Percentiles rank a stretch among this genome's conserved stretches.
phyloP scores from a whole-genome alignment of 2,888 invertebrate genomes.

The Lysandra coridon region DNA sequence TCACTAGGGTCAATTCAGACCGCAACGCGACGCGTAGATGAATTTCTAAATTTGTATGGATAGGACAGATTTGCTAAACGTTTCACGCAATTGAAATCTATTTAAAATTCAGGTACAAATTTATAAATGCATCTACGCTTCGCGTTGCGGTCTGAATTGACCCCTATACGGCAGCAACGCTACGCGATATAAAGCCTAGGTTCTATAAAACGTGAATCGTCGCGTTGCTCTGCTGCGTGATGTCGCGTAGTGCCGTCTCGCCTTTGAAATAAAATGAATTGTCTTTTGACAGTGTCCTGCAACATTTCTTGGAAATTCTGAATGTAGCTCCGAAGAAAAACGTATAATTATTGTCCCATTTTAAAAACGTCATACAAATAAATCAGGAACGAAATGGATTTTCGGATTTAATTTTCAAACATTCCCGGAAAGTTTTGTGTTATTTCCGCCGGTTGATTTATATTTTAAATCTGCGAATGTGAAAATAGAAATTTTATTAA shows the following conservation, averaged over 20 bases:
- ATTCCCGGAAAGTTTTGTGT: constrained; percentile 21
- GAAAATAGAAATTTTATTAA: constrained; percentile 22
- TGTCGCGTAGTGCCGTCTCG: neutral
- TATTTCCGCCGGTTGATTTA: constrained; percentile 29
- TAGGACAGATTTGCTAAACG: too few species aligned
- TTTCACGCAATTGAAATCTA: too few species aligned
- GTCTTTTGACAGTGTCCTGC: neutral
- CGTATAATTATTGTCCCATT: neutral
- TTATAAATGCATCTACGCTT: too few species aligned
- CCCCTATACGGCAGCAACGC: too few species aligned
- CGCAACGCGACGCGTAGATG: too few species aligned
- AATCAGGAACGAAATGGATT: constrained; percentile 1
- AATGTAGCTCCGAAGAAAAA: neutral
- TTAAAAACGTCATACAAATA: constrained; percentile 4
- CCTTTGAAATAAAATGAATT: neutral
- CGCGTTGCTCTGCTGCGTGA: neutral
- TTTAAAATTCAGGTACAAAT: too few species aligned
- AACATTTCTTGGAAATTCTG: neutral
- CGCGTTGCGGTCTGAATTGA: too few species aligned
- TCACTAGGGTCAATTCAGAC: too few species aligned
- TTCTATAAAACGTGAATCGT: too few species aligned
- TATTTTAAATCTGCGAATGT: constrained; percentile 31
- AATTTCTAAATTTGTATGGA: too few species aligned
- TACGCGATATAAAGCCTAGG: too few species aligned
- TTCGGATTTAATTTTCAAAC: constrained; percentile 24